These are phyloP conservation scores for Adelges cooleyi DNA, from an alignment of 1,140 invertebrate genomes.

Conservation along the genomic window DNA sequence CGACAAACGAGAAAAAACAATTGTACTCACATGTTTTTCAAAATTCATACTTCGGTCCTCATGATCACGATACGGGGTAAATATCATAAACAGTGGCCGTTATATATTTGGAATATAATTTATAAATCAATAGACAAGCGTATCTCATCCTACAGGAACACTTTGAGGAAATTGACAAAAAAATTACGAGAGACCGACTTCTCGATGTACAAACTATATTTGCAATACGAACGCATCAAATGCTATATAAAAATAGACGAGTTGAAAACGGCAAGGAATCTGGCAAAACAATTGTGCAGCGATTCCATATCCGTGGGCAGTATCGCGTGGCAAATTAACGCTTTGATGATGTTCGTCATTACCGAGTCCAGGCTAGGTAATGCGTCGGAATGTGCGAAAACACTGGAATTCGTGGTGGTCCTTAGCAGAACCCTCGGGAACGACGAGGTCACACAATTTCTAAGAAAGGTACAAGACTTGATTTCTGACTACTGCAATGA, in stretches of 20 bases:
- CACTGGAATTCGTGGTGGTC: not conserved
- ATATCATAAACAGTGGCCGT: too few relatives aligned
- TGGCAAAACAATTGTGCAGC: not conserved
- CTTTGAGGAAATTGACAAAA: not conserved
- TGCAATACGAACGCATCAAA: constrained; percentile 1
- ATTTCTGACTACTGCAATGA: not conserved
- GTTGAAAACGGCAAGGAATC: not conserved
- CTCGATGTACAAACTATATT: not conserved
- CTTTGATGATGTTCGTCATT: not conserved
- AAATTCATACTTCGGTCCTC: not conserved
- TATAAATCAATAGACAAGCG: too few relatives aligned
- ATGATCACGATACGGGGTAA: not conserved
- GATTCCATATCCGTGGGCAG: not conserved
- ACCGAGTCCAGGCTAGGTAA: not conserved
- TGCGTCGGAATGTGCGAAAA: not conserved
- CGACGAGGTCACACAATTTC: not conserved
- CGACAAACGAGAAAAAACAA: not conserved
- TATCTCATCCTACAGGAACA: not conserved
- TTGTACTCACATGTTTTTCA: not conserved
- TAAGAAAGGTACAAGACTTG: not conserved
- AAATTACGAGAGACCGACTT: not conserved
- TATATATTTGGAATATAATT: too few relatives aligned
- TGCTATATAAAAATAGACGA: not conserved
- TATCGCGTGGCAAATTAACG: not conserved
- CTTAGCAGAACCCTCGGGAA: not conserved